These are phyloP conservation scores for Agrochola circellaris DNA, from an alignment of 2,888 invertebrate genomes.

Conservation along the genomic window DNA sequence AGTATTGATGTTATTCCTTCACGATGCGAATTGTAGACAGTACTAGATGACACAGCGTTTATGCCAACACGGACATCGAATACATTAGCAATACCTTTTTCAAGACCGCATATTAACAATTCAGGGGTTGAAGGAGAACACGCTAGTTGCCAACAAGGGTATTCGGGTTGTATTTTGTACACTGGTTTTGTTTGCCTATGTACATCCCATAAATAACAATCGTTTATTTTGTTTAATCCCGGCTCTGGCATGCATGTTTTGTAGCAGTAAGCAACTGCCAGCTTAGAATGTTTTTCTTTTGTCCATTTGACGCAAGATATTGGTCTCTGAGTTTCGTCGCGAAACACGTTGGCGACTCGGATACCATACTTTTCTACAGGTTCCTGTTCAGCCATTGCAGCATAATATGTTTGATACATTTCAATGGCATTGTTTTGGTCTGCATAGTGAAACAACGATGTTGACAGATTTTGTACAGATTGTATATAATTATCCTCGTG, in stretches of 20 bases:
- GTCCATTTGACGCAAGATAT: conserved; percentile 93
- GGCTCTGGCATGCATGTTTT: conserved; percentile 69
- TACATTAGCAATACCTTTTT: conserved; percentile 81
- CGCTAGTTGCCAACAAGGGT: conserved; percentile 84
- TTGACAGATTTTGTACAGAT: conserved; percentile 90
- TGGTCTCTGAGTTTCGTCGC: conserved; percentile 89
- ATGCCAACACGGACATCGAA: conserved; percentile 95
- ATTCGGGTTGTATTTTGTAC: conserved; percentile 74
- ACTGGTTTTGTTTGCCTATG: conserved; percentile 84
- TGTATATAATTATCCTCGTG: conserved; percentile 94
- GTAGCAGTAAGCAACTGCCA: conserved; percentile 92
- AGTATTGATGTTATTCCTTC: conserved; percentile 91
- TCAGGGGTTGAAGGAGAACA: conserved; percentile 81
- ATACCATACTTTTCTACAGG: conserved; percentile 90
- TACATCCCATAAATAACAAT: conserved; percentile 93
- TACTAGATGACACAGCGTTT: conserved; percentile 93
- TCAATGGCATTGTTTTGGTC: conserved; percentile 95
- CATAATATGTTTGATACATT: conserved; percentile 94
- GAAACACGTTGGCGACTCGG: conserved; percentile 93
- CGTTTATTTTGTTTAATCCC: conserved; percentile 75
- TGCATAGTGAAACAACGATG: conserved; percentile 92
- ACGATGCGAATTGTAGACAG: conserved; percentile 83
- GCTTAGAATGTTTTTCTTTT: conserved; percentile 91
- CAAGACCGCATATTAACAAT: conserved; percentile 80
- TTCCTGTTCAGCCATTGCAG: conserved; percentile 86